Evolutionary conservation across 2,113 vertebrate species (phyloP), one percentile per base, ranked within the genome.

Genomic region (Copsychus sechellarum): DNA sequence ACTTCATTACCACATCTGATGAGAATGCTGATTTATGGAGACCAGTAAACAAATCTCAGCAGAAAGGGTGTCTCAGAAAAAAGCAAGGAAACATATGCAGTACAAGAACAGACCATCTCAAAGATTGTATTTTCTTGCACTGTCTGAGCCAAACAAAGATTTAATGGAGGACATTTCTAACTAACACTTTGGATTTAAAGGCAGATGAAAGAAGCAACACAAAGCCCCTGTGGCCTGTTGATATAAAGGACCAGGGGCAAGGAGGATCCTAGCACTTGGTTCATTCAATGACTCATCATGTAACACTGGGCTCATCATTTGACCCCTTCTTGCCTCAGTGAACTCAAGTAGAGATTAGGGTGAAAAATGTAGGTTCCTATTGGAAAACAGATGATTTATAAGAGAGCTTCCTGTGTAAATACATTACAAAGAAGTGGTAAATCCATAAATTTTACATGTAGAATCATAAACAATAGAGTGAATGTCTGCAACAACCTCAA

Each of bases 351-450:
- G 51, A 95, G 90, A 92, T 95, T 83, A 96, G 79, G 53, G 70
- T 93, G 91, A 95, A 96, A 97, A 92, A 95, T 76, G 47, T 31
- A 91, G 42, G 51, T 88, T 97, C 61, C 47, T 92, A 78, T 76
- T 94, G 86, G 77, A 96, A 96, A 96, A 95, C 57, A 93, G 48
- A 77, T 91, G 88, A 97, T 97, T 96, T 97, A 96, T 73, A 90
- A 69, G 70, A 86, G 69, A 86, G 61, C 31, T 96, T 95, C 71
- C 61, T 92, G 81, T 79, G 87, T 93, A 96, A 96, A 96, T 92
- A 97, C 89, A 95, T 96, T 96, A 93, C 76, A 92, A 93, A 96
- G 87, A 87, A 76, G 66, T 40, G 74, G 54, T 51, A 93, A 96
- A 97, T 81, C 88, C 70, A 93, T 95, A 96, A 92, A 94, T 96